phyloP scores from a whole-genome alignment of 1,140 invertebrate species.

The Sitophilus oryzae region DNA sequence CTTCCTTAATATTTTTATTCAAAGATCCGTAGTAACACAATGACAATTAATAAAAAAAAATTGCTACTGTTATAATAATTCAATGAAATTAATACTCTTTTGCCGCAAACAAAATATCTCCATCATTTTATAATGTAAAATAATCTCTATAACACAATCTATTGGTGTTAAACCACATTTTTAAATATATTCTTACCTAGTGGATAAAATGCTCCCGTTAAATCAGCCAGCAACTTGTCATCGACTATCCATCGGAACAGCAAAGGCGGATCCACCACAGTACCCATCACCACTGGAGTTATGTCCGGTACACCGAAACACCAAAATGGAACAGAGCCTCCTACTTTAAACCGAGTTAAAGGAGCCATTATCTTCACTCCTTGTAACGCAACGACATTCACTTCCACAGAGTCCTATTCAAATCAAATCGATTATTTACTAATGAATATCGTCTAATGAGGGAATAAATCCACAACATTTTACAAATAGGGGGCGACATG shows the following conservation, averaged over 20 bases:
- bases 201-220: slow-evolving; percentile 48
- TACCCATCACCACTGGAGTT: slow-evolving; percentile 59
- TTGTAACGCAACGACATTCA: slow-evolving; percentile 63
- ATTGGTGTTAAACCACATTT: too few species aligned
- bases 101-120: too few species aligned
- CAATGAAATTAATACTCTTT: too few species aligned
- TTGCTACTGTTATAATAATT: too few species aligned
- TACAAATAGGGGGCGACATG: too few species aligned
- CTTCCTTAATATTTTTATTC: too few species aligned
- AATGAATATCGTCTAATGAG: too few species aligned
- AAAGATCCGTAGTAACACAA: background rate
- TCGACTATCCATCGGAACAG: slow-evolving; percentile 59
- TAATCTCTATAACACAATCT: too few species aligned
- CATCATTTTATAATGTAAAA: too few species aligned
- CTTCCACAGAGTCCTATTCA: slow-evolving; percentile 62
- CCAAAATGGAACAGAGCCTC: slow-evolving; percentile 68
- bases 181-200: slow-evolving; percentile 43
- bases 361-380: slow-evolving; percentile 67
- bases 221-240: slow-evolving; percentile 47
- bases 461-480: too few species aligned
- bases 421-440: slow-evolving; percentile 52
- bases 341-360: slow-evolving; percentile 61
- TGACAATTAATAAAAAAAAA: too few species aligned
- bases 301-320: slow-evolving; percentile 58
- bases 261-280: slow-evolving; percentile 53